Conservation (phyloP, 1,140 invertebrate species). For the Aphidius gifuensis region DNA sequence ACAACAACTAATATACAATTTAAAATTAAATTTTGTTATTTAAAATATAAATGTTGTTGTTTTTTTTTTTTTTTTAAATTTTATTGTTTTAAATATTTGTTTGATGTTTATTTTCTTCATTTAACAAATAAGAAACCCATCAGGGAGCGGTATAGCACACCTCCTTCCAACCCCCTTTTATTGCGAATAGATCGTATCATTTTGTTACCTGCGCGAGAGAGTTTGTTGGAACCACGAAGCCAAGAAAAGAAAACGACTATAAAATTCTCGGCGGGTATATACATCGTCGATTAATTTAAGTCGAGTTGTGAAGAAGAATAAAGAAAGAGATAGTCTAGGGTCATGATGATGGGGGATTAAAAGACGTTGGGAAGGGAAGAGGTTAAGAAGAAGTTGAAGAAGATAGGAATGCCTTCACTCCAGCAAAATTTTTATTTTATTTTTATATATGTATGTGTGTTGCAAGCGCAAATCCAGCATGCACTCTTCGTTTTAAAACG, state of each 20-base stretch:
- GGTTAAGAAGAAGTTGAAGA: background rate
- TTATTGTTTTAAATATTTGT: background rate
- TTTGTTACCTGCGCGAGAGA: background rate
- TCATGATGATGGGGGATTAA: background rate
- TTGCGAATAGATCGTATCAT: conserved; percentile 12
- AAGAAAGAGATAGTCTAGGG: conserved; percentile 1
- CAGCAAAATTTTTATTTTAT: conserved; percentile 1
- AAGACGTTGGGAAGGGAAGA: background rate
- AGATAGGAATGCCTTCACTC: conserved; percentile 16
- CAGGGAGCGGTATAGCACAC: conserved; percentile 22
- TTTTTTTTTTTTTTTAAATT: too few species aligned
- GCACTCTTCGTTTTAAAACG: conserved; percentile 7
- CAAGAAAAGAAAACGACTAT: conserved; percentile 12
- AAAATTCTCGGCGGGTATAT: conserved; percentile 19
- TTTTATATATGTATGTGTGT: background rate
- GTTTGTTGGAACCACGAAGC: background rate
- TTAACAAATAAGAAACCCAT: background rate
- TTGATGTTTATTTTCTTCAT: conserved; percentile 10
- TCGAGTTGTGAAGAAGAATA: conserved; percentile 9
- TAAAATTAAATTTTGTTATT: too few species aligned
- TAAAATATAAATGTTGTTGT: too few species aligned
- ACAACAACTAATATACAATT: too few species aligned
- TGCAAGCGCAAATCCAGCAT: conserved; percentile 3
- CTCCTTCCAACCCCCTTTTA: conserved; percentile 18
- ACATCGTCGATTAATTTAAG: conserved; percentile 23